Conservation (phyloP, 2,113 vertebrate genomes). For the Vidua chalybeata region DNA sequence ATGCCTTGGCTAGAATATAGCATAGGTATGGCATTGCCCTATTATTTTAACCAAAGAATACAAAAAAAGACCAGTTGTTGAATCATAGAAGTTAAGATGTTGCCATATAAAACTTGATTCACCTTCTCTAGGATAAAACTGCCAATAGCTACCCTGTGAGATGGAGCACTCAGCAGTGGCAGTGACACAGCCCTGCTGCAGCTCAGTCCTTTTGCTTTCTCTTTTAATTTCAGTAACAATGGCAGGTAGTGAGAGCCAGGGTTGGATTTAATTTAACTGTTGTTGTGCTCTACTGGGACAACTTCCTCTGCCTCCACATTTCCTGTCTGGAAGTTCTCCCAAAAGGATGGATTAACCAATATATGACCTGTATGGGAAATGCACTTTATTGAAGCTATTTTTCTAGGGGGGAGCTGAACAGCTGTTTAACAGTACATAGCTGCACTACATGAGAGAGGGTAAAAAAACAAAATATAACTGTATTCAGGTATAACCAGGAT, state of each 20-base stretch:
- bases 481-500: background rate
- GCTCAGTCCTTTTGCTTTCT: background rate
- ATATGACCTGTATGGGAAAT: slow-evolving; percentile 50
- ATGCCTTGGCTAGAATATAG: background rate
- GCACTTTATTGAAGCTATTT: slow-evolving; percentile 51
- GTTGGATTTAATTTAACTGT: slow-evolving; percentile 9
- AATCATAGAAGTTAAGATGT: background rate
- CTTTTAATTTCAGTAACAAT: background rate
- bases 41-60: background rate
- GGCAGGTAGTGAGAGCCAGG: slow-evolving; percentile 18
- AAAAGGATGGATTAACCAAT: slow-evolving; percentile 51
- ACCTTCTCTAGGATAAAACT: background rate
- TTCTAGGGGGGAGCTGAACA: slow-evolving; percentile 50
- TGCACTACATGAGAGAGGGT: background rate
- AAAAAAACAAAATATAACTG: background rate
- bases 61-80: background rate
- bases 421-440: slow-evolving; percentile 29
- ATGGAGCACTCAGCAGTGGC: background rate
- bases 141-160: rapidly evolving
- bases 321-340: slow-evolving; percentile 52
- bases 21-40: no score
- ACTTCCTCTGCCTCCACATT: slow-evolving; percentile 54
- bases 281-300: slow-evolving; percentile 23
- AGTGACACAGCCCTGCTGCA: rapidly evolving
- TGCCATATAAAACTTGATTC: background rate